Base-by-base conservation (phyloP, 1,140 invertebrate genomes). In the Pomacea maculata region DNA sequence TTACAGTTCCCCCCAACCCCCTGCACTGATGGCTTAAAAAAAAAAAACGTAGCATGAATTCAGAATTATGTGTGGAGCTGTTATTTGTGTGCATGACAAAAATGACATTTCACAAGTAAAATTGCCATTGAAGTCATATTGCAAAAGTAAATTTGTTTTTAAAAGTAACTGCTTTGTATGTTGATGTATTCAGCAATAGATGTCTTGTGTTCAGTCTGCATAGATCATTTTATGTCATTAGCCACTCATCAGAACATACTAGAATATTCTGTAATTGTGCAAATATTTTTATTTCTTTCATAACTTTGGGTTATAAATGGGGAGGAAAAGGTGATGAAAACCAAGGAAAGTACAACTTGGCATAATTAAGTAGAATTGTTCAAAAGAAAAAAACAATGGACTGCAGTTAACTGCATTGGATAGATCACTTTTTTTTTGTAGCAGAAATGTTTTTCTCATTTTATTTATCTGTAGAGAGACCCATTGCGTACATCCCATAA, bases 51-150 rank as follows among this genome's bases (percentile, higher is more conserved):
- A 78, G 77, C 77, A 70, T 78, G 65, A 78, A 65, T 78, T 78
- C 77, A 70, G 77, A 78, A 78, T 34, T 78, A 70, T 67, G 65
- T 78, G 77, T 78, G 77, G 61, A 78, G 77, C 64, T 78, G 77
- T 78, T 78, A 65, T 77, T 70, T 65, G 77, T 64, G 77, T 78
- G 77, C 77, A 78, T 78, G 77, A 65, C 77, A 70, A 65, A 67
- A 78, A 68, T 78, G 77, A 78, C 65, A 67, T 78, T 78, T 78
- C 70, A 78, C 57, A 65, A 78, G 77, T 70, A 78, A 78, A 78
- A 70, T 78, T 78, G 77, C 65, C 77, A 78, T 78, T 78, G 77
- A 78, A 54, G 70, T 71, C 77, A 78, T 65, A 78, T 34, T 70
- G 67, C 67, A 70, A 70, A 70, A 70, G 67, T 70, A 70, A 70